Conservation (phyloP, 2,888 invertebrate genomes). For the Hydrotaea diabolus region DNA sequence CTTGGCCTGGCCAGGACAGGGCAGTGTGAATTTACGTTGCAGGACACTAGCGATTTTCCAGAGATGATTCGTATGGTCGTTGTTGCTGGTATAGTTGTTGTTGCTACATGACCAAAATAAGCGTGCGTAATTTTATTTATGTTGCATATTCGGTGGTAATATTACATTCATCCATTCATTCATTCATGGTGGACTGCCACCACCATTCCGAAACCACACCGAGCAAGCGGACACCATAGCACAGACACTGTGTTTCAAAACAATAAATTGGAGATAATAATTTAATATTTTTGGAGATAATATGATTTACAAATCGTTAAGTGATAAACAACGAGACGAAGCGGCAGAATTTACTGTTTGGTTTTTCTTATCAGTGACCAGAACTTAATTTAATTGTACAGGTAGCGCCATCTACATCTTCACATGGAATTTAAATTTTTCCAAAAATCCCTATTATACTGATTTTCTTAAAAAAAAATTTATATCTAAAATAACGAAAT, state of each 20-base stretch:
- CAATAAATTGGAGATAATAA: too few relatives aligned
- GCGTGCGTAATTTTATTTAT: slow-evolving; percentile 81
- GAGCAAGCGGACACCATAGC: slow-evolving; percentile 18
- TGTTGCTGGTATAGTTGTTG: slow-evolving; percentile 67
- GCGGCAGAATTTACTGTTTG: too few relatives aligned
- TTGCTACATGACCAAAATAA: slow-evolving; percentile 79
- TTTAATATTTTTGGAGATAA: too few relatives aligned
- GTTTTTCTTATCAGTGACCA: too few relatives aligned
- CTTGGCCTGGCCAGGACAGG: slow-evolving; percentile 9
- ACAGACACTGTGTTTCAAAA: not conserved
- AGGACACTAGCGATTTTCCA: slow-evolving; percentile 40
- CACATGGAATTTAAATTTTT: too few relatives aligned
- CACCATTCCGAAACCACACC: slow-evolving; percentile 31
- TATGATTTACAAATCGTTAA: too few relatives aligned
- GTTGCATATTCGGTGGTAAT: slow-evolving; percentile 76
- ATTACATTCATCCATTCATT: slow-evolving; percentile 64
- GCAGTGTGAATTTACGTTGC: not conserved
- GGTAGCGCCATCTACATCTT: too few relatives aligned
- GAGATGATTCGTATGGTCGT: slow-evolving; percentile 34
- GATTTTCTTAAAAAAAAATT: too few relatives aligned
- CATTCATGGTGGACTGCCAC: slow-evolving; percentile 22
- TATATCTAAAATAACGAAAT: too few relatives aligned
- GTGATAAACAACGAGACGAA: too few relatives aligned
- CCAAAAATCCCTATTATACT: too few relatives aligned
- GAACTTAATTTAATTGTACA: too few relatives aligned